Conservation (phyloP, 2,888 invertebrate genomes). For the Xestia rhomboidea region DNA sequence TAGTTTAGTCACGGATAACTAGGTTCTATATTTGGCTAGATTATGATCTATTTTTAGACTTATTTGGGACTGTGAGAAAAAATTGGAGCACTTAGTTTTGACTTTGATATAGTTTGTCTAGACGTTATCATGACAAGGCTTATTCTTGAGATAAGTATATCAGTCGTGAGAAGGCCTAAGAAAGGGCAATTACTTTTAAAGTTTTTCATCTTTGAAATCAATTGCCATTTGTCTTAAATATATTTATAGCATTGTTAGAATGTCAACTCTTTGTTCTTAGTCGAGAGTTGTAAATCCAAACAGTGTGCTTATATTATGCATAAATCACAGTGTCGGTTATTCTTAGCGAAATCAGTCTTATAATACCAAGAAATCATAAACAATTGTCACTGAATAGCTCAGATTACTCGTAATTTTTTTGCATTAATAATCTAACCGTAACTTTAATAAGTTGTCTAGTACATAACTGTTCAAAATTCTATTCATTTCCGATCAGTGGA, state of each 20-base stretch:
- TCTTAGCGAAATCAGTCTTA: not conserved
- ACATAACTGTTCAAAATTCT: not conserved
- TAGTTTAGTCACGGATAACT: constrained; percentile 24
- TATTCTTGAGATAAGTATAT: not conserved
- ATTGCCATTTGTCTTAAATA: not conserved
- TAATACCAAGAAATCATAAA: not conserved
- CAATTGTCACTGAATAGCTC: not conserved
- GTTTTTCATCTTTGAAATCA: not conserved
- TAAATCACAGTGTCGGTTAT: not conserved
- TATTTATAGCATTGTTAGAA: not conserved
- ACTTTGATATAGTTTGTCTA: not conserved
- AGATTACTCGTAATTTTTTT: constrained; percentile 8
- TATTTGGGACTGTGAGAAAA: constrained; percentile 26
- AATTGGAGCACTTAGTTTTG: not conserved
- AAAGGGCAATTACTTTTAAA: not conserved
- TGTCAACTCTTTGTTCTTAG: not conserved
- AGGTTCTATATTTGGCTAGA: constrained; percentile 23
- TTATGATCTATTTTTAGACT: constrained; percentile 21
- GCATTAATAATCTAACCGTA: not conserved
- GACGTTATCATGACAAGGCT: constrained; percentile 1
- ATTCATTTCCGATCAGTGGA: not conserved
- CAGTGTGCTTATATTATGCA: not conserved
- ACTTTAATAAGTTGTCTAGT: constrained; percentile 8
- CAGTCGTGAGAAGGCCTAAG: not conserved
- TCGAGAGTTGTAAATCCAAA: not conserved